Conservation (phyloP, 2,797 vertebrate genomes). For the Miichthys miiuy region DNA sequence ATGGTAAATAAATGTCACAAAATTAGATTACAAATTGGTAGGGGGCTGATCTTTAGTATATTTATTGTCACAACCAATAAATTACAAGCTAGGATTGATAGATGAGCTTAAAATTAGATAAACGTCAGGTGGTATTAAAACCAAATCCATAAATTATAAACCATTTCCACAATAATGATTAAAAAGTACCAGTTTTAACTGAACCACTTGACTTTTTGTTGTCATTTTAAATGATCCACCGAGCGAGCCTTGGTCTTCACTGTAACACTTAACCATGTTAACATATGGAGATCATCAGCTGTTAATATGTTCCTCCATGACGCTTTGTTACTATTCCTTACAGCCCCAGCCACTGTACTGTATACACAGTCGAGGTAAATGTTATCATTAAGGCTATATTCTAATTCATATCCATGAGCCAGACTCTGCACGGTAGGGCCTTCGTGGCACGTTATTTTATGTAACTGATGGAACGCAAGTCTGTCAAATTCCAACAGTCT, state of each 20-base stretch:
- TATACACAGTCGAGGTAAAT: slow-evolving; percentile 89
- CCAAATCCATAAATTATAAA: neutral
- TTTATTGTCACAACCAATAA: neutral
- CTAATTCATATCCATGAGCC: slow-evolving; percentile 85
- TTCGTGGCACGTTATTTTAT: slow-evolving; percentile 77
- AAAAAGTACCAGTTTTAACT: slow-evolving; percentile 21
- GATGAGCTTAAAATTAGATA: no score
- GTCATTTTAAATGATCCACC: slow-evolving; percentile 44
- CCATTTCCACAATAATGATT: neutral
- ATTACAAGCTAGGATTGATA: neutral
- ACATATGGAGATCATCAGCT: slow-evolving; percentile 88
- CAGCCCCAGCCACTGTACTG: slow-evolving; percentile 85
- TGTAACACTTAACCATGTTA: slow-evolving; percentile 71
- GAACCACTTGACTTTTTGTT: slow-evolving; percentile 14
- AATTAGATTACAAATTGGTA: neutral
- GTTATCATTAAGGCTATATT: slow-evolving; percentile 88
- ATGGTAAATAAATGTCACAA: neutral
- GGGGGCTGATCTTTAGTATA: neutral
- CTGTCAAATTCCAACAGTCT: slow-evolving; percentile 77
- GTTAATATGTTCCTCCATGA: slow-evolving; percentile 85
- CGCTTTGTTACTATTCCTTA: slow-evolving; percentile 87
- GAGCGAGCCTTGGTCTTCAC: slow-evolving; percentile 30
- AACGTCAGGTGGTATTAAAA: neutral
- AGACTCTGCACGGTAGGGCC: slow-evolving; percentile 77
- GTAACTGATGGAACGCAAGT: slow-evolving; percentile 77